Conservation (phyloP, 1,140 invertebrate genomes). For the Trichonephila clavata region DNA sequence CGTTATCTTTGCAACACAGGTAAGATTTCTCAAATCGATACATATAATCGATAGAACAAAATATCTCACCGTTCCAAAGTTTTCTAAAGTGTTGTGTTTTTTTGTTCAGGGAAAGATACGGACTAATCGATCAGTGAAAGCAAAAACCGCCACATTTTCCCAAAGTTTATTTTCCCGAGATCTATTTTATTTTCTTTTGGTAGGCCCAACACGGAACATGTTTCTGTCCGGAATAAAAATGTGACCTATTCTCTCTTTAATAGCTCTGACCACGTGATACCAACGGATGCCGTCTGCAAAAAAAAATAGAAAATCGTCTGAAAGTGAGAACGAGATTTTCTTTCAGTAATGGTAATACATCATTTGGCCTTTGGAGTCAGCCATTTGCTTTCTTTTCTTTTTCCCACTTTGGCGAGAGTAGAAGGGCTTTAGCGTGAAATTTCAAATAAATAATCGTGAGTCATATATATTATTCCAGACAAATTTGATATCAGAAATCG, state of each 20-base stretch:
- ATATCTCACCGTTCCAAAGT: no score
- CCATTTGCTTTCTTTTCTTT: conserved; percentile 21
- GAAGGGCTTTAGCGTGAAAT: conserved; percentile 14
- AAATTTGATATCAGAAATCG: conserved; percentile 41
- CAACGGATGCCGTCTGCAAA: background rate
- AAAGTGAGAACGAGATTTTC: conserved; percentile 38
- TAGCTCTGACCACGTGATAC: conserved; percentile 18
- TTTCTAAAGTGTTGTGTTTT: no score
- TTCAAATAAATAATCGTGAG: conserved; percentile 31
- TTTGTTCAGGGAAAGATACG: background rate
- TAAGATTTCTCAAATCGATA: no score
- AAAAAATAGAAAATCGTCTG: conserved; percentile 17
- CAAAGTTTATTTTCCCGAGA: conserved; percentile 35
- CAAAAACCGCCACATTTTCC: background rate
- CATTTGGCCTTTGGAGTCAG: conserved; percentile 30
- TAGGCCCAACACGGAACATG: conserved; percentile 32
- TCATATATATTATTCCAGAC: conserved; percentile 30
- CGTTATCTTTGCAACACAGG: no score
- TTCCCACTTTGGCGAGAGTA: background rate
- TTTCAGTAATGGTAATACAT: conserved; percentile 48
- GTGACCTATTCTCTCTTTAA: conserved; percentile 31
- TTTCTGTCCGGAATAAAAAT: conserved; percentile 21
- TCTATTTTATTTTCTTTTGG: conserved; percentile 19
- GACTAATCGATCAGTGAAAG: background rate
- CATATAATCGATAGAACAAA: no score